phyloP scores from a whole-genome alignment of 2,888 invertebrate species.

The Dasypogon diadema region DNA sequence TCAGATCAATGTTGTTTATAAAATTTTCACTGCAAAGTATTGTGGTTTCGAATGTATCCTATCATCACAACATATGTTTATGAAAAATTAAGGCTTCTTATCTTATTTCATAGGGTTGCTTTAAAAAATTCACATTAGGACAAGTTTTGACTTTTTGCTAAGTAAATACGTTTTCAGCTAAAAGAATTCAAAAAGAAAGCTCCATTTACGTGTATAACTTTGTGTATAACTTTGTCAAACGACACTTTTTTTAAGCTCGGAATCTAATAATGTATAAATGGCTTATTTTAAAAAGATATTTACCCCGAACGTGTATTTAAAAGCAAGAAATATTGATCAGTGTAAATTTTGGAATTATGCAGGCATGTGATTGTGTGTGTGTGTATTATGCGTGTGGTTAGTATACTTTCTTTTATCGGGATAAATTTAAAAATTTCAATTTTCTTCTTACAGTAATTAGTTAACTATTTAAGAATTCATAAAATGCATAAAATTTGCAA shows the following conservation, averaged over 20 bases:
- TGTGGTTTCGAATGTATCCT: not conserved
- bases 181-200: conserved; percentile 35
- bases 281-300: too few relatives aligned
- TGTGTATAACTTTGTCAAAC: conserved; percentile 2
- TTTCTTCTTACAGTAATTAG: not conserved
- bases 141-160: conserved; percentile 20
- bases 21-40: conserved; percentile 35
- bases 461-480: not conserved
- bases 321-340: too few relatives aligned
- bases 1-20: conserved; percentile 28
- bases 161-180: conserved; percentile 11
- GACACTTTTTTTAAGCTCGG: conserved; percentile 32
- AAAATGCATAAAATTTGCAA: conserved; percentile 1
- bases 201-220: conserved; percentile 14
- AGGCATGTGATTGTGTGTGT: too few relatives aligned
- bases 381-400: too few relatives aligned
- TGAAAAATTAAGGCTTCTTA: conserved; percentile 38
- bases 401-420: too few relatives aligned
- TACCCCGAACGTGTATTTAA: too few relatives aligned
- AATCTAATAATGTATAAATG: not conserved
- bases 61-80: conserved; percentile 14
- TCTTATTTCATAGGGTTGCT: conserved; percentile 33
- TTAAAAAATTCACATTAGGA: conserved; percentile 33
- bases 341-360: too few relatives aligned
- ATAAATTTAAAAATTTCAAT: not conserved